phyloP scores from a whole-genome alignment of 2,888 invertebrate species.

The Oscheius sp. region DNA sequence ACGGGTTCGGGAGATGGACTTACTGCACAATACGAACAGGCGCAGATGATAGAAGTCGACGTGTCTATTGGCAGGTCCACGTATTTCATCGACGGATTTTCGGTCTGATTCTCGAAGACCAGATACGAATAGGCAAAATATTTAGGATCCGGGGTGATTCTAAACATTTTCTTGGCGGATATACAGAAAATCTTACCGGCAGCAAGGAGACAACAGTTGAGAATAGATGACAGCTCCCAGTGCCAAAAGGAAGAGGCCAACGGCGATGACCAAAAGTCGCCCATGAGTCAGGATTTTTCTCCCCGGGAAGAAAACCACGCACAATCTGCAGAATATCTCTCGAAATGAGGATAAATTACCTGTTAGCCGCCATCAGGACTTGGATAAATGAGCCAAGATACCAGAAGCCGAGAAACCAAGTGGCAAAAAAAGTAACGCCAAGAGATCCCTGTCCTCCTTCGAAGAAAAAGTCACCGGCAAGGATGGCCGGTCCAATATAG shows the following conservation, averaged over 20 bases:
- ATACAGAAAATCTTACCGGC: conserved; percentile 27
- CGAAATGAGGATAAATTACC: neutral
- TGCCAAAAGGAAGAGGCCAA: conserved; percentile 1
- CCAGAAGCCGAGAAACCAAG: conserved; percentile 27
- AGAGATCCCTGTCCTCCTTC: conserved; percentile 20
- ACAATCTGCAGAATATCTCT: neutral
- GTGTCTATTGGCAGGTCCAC: conserved; percentile 31
- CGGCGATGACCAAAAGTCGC: neutral
- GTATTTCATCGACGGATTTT: conserved; percentile 22
- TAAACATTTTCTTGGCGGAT: neutral
- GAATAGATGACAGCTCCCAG: conserved; percentile 22
- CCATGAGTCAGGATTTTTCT: conserved; percentile 1
- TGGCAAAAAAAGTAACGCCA: neutral
- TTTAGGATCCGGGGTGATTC: conserved; percentile 33
- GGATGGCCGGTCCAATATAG: conserved; percentile 35
- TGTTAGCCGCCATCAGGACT: conserved; percentile 30
- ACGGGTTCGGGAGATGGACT: neutral
- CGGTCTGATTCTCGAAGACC: conserved; percentile 8
- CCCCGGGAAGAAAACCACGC: conserved; percentile 30
- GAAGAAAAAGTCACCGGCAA: conserved; percentile 33
- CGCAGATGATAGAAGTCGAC: conserved; percentile 22
- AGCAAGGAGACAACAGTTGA: conserved; percentile 30
- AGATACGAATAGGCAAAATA: conserved; percentile 29
- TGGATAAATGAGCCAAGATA: conserved; percentile 28
- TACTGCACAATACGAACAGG: conserved; percentile 20